phyloP scores from a whole-genome alignment of 2,797 vertebrate genomes.

The Antennarius maculatus region DNA sequence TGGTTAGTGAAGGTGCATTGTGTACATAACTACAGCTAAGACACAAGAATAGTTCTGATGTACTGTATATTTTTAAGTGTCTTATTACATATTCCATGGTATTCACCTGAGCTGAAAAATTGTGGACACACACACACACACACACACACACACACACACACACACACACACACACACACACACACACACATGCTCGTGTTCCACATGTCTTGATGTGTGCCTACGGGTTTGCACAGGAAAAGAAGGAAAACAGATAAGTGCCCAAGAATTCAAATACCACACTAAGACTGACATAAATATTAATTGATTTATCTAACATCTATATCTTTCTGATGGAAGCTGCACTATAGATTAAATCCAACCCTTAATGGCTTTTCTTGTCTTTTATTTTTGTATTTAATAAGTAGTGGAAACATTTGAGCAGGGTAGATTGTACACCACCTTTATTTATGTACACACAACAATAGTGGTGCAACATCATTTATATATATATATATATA shows the following conservation, averaged over 20 bases:
- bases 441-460: too few species aligned
- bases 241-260: constrained; percentile 7
- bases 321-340: constrained; percentile 26
- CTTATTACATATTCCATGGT: constrained; percentile 28
- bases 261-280: constrained; percentile 36
- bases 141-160: too few species aligned
- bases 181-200: constrained; percentile 4
- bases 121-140: background rate
- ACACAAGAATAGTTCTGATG: constrained; percentile 19
- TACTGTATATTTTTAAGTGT: constrained; percentile 16
- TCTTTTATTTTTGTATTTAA: constrained; percentile 7
- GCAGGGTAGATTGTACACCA: background rate
- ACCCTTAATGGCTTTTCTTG: background rate
- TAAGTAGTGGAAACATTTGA: background rate
- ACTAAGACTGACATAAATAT: constrained; percentile 32
- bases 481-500: too few species aligned
- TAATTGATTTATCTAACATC: constrained; percentile 14
- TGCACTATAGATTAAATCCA: constrained; percentile 4
- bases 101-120: constrained; percentile 25
- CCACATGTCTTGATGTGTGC: constrained; percentile 28
- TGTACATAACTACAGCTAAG: constrained; percentile 51
- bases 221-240: constrained; percentile 26
- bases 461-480: too few species aligned
- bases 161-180: too few species aligned
- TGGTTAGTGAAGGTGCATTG: constrained; percentile 53